A percentile compares a stretch with the other conserved stretches of the same genome.
phyloP scores from a whole-genome alignment of 2,113 vertebrate species.

The Cavia porcellus region DNA sequence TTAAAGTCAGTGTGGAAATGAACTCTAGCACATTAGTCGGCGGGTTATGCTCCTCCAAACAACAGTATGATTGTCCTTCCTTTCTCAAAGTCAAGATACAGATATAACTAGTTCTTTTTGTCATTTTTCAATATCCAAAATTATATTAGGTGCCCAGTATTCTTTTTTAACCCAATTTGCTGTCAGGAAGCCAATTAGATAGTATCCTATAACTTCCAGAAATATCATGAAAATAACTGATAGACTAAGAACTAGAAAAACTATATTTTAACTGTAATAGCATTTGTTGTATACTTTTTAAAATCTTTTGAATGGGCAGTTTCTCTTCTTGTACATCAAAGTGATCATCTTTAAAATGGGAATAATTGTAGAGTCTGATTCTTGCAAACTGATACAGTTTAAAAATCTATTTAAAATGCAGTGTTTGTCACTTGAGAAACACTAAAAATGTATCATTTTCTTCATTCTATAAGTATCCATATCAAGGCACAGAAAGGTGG shows the following conservation, averaged over 20 bases:
- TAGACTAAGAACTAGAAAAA: background rate
- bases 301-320: background rate
- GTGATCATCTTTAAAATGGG: conserved; percentile 30
- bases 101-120: background rate
- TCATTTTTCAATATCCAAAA: background rate
- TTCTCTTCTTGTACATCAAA: background rate
- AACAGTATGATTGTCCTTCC: background rate
- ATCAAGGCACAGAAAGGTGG: background rate
- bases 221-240: conserved; percentile 20
- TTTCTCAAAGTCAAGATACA: background rate
- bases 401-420: background rate
- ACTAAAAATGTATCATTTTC: background rate
- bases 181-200: background rate
- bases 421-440: background rate
- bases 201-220: background rate
- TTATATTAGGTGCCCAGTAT: background rate
- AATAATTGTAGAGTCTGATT: background rate
- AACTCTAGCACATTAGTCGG: background rate
- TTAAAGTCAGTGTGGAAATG: background rate
- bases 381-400: background rate
- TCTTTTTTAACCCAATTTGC: background rate
- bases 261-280: background rate
- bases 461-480: conserved; percentile 27
- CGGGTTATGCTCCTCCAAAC: background rate
- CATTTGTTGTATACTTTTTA: background rate